These are phyloP conservation scores for Pectinophora gossypiella DNA, from an alignment of 1,140 invertebrate genomes.

Conservation along the genomic window DNA sequence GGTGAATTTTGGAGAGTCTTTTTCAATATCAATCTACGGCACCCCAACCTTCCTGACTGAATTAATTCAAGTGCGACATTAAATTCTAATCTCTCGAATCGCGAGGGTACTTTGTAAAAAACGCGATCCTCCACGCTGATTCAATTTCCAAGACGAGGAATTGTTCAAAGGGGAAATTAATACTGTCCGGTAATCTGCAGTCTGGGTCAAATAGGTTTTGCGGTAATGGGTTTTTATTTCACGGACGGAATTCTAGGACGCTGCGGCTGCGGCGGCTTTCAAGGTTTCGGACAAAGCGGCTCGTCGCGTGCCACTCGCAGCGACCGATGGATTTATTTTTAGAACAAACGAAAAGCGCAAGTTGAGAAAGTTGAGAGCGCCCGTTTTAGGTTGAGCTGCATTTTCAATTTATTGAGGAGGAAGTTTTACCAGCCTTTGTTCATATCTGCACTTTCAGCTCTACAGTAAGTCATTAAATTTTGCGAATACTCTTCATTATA, in stretches of 20 bases:
- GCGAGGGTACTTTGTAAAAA: constrained; percentile 11
- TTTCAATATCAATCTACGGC: not conserved
- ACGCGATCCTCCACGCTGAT: constrained; percentile 7
- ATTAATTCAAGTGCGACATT: constrained; percentile 2
- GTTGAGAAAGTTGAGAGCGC: not conserved
- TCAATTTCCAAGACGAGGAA: constrained; percentile 15
- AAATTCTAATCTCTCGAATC: constrained; percentile 12
- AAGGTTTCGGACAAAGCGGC: not conserved
- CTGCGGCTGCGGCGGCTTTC: too few relatives aligned
- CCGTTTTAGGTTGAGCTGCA: too few relatives aligned
- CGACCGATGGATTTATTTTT: not conserved
- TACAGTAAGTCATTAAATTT: too few relatives aligned
- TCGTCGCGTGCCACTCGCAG: not conserved
- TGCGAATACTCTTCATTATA: too few relatives aligned
- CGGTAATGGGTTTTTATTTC: not conserved
- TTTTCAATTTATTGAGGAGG: too few relatives aligned
- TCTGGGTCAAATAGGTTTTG: constrained; percentile 7
- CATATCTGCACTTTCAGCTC: too few relatives aligned
- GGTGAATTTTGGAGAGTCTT: too few relatives aligned
- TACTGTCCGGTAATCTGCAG: constrained; percentile 13
- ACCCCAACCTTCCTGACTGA: constrained; percentile 6
- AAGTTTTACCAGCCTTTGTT: too few relatives aligned
- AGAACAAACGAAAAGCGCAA: not conserved
- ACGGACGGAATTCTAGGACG: not conserved
- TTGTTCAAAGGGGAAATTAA: constrained; percentile 12